These are phyloP conservation scores for Dromius quadrimaculatus DNA, from an alignment of 2,888 invertebrate genomes.

Conservation along the genomic window DNA sequence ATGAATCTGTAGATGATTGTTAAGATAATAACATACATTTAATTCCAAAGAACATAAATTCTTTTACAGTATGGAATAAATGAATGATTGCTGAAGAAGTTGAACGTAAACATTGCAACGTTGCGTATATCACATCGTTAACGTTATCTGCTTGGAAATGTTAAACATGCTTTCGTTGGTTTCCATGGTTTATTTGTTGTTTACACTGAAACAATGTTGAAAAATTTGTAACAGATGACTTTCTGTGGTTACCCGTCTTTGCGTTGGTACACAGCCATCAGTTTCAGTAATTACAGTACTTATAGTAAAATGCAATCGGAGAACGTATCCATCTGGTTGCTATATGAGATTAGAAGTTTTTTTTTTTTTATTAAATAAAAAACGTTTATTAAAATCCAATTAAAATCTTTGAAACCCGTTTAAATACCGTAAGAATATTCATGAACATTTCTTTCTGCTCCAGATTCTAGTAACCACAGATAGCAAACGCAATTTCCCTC, in stretches of 20 bases:
- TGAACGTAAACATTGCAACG: too few species aligned
- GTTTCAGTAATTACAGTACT: conserved; percentile 11
- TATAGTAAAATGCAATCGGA: neutral
- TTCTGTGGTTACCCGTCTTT: conserved; percentile 7
- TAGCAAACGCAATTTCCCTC: neutral
- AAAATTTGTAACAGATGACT: conserved; percentile 32
- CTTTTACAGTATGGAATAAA: too few species aligned
- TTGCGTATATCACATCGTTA: conserved; percentile 7
- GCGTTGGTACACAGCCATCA: neutral
- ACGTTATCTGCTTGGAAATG: neutral
- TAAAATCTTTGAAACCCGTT: too few species aligned
- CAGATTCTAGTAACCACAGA: neutral
- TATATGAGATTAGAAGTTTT: conserved; percentile 5
- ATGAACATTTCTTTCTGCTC: neutral
- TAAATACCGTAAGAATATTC: neutral
- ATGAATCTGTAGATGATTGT: too few species aligned
- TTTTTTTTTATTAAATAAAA: conserved; percentile 18
- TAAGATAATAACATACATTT: too few species aligned
- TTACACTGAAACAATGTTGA: conserved; percentile 25
- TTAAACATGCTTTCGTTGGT: neutral
- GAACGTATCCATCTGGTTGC: conserved; percentile 21
- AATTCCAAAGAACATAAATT: too few species aligned
- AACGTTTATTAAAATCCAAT: too few species aligned
- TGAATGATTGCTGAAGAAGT: too few species aligned
- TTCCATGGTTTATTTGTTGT: conserved; percentile 22